phyloP scores from a whole-genome alignment of 2,113 vertebrate species.

The Tricholaema leucomelas region DNA sequence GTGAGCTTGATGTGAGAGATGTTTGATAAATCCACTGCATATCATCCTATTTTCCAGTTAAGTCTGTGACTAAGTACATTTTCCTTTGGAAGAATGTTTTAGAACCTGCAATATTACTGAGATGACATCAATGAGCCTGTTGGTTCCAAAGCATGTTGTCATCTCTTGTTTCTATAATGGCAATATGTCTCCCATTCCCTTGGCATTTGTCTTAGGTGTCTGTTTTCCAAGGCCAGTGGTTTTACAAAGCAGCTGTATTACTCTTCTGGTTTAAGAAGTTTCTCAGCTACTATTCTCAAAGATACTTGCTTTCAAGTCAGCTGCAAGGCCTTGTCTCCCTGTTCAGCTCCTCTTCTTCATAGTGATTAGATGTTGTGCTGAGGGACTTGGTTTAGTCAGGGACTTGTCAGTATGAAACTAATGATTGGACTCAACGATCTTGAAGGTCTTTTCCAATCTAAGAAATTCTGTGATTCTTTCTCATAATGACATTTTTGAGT shows the following conservation, averaged over 20 bases:
- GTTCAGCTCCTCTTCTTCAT: not conserved
- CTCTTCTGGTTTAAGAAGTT: not conserved
- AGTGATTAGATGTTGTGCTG: too few relatives aligned
- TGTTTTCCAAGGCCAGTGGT: not conserved
- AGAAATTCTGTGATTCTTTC: too few relatives aligned
- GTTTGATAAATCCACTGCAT: not conserved
- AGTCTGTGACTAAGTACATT: not conserved
- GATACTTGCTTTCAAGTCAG: not conserved
- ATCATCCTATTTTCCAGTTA: not conserved
- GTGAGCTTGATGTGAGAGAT: not conserved
- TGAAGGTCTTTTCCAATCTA: too few relatives aligned
- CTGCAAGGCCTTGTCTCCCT: not conserved
- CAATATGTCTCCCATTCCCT: not conserved
- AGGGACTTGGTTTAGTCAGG: too few relatives aligned
- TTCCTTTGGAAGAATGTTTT: not conserved
- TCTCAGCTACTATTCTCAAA: not conserved
- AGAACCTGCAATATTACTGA: not conserved
- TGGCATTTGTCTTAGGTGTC: not conserved
- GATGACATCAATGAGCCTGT: too few relatives aligned
- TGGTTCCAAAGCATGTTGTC: not conserved
- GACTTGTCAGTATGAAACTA: too few relatives aligned
- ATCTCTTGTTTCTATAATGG: not conserved
- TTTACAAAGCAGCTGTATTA: not conserved
- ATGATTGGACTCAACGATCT: too few relatives aligned
- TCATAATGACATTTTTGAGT: not conserved